phyloP scores from a whole-genome alignment of 2,797 vertebrate genomes.

The Menidia menidia region DNA sequence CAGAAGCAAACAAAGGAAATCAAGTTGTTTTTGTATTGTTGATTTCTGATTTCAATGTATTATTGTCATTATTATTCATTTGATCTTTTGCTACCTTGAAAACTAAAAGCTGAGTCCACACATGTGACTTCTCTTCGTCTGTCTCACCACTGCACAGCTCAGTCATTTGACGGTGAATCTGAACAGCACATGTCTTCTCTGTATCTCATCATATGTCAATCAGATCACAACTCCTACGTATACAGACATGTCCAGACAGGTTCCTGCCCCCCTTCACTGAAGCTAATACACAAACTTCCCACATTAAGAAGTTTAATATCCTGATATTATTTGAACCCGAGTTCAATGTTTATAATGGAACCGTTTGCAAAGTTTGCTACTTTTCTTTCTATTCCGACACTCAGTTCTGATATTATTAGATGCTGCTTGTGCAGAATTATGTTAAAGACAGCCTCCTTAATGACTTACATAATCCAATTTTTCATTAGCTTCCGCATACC shows the following conservation, averaged over 20 bases:
- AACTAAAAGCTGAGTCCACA: slow-evolving; percentile 47
- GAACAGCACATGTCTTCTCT: slow-evolving; percentile 38
- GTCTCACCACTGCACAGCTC: slow-evolving; percentile 2
- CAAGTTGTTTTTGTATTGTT: slow-evolving; percentile 31
- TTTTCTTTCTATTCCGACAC: not conserved
- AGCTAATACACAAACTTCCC: slow-evolving; percentile 8
- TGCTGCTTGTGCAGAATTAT: not conserved
- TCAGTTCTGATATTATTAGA: not conserved
- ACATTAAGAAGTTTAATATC: too few species aligned
- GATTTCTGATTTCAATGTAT: not conserved
- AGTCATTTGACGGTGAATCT: slow-evolving; percentile 42
- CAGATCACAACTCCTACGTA: slow-evolving; percentile 12
- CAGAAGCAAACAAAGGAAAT: not conserved
- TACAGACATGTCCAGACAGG: slow-evolving; percentile 55
- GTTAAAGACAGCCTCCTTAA: not conserved
- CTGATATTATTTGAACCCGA: not conserved
- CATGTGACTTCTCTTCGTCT: slow-evolving; percentile 20
- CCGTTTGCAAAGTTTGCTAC: not conserved
- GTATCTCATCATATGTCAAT: slow-evolving; percentile 42
- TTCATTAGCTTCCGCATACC: slow-evolving; percentile 22
- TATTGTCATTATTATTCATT: not conserved
- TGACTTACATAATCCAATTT: slow-evolving; percentile 22
- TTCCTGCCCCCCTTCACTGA: slow-evolving; percentile 28
- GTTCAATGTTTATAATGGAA: too few species aligned
- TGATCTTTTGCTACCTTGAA: slow-evolving; percentile 4